Conservation (phyloP, 2,888 invertebrate genomes). For the Tipula unca region DNA sequence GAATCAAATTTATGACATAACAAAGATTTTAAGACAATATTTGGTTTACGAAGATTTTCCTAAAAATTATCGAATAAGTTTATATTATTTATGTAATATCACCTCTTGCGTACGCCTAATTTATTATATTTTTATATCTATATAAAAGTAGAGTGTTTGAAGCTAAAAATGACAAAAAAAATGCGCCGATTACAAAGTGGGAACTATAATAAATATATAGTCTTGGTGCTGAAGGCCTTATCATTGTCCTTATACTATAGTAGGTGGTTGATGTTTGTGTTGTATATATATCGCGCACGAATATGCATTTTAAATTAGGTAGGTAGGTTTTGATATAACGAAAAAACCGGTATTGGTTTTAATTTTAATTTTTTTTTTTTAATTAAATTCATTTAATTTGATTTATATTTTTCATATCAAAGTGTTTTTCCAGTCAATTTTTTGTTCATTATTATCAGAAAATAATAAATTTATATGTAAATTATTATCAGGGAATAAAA, state of each 20-base stretch:
- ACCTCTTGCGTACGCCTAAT: too few relatives aligned
- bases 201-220: not conserved
- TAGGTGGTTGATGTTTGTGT: not conserved
- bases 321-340: not conserved
- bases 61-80: too few relatives aligned
- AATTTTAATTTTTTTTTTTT: not conserved
- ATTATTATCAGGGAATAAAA: not conserved
- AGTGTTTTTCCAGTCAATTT: not conserved
- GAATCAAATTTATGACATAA: too few relatives aligned
- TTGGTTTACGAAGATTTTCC: too few relatives aligned
- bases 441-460: not conserved
- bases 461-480: conserved; percentile 2
- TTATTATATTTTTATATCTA: too few relatives aligned
- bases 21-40: too few relatives aligned
- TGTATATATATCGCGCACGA: not conserved
- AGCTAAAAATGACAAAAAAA: not conserved
- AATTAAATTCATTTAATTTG: not conserved
- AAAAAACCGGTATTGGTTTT: not conserved
- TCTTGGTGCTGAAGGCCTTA: not conserved
- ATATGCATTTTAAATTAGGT: not conserved
- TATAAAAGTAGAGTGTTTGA: not conserved
- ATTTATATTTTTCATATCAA: not conserved
- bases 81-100: too few relatives aligned
- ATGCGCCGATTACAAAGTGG: not conserved
- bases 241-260: not conserved